Conservation (phyloP, 2,888 invertebrate species). For the Andrena praecox region DNA sequence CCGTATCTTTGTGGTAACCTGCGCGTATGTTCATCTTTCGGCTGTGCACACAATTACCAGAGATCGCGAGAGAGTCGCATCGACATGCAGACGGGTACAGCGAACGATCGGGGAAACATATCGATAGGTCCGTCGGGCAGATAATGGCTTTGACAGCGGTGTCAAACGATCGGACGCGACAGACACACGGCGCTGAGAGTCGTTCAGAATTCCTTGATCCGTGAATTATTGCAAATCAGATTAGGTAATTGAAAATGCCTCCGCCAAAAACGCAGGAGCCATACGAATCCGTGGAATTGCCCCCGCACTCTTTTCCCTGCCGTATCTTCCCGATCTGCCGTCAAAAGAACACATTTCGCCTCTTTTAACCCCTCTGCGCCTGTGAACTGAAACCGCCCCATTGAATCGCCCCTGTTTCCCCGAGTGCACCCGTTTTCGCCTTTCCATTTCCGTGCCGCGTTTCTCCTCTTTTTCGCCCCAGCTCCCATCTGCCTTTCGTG, state of each 20-base stretch:
- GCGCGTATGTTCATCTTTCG: constrained; percentile 10
- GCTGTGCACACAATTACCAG: background rate
- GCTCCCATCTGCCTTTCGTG: constrained; percentile 6
- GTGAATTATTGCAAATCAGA: too few species aligned
- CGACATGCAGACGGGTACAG: background rate
- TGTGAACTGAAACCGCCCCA: constrained; percentile 58
- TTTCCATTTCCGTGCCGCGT: constrained; percentile 59
- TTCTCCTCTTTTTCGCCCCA: constrained; percentile 16
- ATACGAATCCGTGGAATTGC: constrained; percentile 52
- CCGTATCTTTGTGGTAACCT: constrained; percentile 1
- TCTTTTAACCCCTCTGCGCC: constrained; percentile 22
- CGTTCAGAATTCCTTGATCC: too few species aligned
- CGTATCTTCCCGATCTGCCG: constrained; percentile 49
- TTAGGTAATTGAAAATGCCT: too few species aligned
- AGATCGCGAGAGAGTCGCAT: background rate
- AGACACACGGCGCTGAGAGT: too few species aligned
- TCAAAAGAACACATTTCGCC: constrained; percentile 69
- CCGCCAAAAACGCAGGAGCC: background rate
- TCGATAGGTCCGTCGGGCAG: background rate
- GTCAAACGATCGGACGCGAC: too few species aligned
- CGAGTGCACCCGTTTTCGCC: constrained; percentile 60
- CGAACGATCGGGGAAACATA: background rate
- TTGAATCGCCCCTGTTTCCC: constrained; percentile 66
- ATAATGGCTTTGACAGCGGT: too few species aligned
- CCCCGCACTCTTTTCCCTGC: constrained; percentile 24